These are phyloP conservation scores for Pocillopora meandrina DNA, from an alignment of 92 coral and sea anemone species.

Conservation along the genomic window DNA sequence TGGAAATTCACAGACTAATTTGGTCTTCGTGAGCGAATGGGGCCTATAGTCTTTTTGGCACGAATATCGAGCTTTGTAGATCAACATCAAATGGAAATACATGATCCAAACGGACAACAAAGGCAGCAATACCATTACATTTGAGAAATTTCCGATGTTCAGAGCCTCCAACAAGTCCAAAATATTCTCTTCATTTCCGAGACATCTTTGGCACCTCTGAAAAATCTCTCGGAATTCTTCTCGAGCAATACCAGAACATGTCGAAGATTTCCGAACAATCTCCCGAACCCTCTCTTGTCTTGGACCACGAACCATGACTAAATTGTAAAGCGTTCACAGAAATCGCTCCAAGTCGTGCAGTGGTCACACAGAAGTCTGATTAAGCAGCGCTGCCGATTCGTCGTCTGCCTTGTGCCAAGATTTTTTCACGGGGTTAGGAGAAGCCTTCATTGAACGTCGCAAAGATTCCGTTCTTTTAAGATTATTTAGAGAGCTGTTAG, in stretches of 20 bases:
- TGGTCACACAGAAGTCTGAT: slow-evolving; percentile 58
- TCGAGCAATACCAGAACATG: not conserved
- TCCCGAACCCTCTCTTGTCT: not conserved
- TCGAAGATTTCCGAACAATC: not conserved
- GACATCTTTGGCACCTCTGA: not conserved
- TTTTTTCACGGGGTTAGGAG: slow-evolving; percentile 71
- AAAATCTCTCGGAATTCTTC: not conserved
- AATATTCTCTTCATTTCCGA: not conserved
- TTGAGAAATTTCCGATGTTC: not conserved
- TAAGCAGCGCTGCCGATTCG: slow-evolving; percentile 48
- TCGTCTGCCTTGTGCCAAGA: slow-evolving; percentile 75
- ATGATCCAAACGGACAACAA: not conserved
- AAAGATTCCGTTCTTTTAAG: slow-evolving; percentile 75
- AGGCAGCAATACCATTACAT: not conserved
- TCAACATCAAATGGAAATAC: not conserved
- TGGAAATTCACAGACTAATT: not conserved
- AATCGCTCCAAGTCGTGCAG: not conserved
- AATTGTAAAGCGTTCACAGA: not conserved
- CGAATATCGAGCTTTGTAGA: not conserved
- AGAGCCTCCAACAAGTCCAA: not conserved
- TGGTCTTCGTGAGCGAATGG: not conserved
- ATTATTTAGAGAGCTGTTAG: slow-evolving; percentile 65
- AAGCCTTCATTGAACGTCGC: slow-evolving; percentile 65
- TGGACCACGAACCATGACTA: too few species aligned
- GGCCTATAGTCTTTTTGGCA: not conserved